phyloP scores from a whole-genome alignment of 2,113 vertebrate genomes.

The Daboia siamensis region DNA sequence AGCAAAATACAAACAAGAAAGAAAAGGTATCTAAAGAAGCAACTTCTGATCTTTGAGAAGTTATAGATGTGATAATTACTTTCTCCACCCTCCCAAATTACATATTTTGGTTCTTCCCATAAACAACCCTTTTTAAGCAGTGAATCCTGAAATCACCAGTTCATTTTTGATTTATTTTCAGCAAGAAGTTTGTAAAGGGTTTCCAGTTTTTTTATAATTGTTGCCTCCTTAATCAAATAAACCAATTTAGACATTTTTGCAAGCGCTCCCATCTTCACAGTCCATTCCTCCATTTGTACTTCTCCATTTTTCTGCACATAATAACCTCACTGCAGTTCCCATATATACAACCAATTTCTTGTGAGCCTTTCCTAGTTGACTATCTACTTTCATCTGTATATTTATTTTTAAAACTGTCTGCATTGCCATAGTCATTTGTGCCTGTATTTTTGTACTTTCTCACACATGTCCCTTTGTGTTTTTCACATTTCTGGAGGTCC shows the following conservation, averaged over 20 bases:
- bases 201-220: neutral
- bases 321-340: neutral
- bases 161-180: neutral
- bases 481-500: neutral
- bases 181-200: neutral
- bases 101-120: neutral
- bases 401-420: neutral
- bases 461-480: neutral
- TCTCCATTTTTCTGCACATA: neutral
- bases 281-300: neutral
- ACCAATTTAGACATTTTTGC: neutral
- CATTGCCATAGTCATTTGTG: neutral
- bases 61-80: neutral
- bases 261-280: neutral
- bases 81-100: neutral
- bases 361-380: neutral
- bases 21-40: neutral
- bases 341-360: neutral
- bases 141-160: neutral
- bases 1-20: neutral
- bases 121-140: neutral
- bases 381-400: neutral
- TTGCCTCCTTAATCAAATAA: neutral
- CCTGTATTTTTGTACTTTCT: neutral
- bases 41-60: neutral